These are phyloP conservation scores for Archips xylosteana DNA, from an alignment of 2,888 invertebrate species.

Conservation along the genomic window DNA sequence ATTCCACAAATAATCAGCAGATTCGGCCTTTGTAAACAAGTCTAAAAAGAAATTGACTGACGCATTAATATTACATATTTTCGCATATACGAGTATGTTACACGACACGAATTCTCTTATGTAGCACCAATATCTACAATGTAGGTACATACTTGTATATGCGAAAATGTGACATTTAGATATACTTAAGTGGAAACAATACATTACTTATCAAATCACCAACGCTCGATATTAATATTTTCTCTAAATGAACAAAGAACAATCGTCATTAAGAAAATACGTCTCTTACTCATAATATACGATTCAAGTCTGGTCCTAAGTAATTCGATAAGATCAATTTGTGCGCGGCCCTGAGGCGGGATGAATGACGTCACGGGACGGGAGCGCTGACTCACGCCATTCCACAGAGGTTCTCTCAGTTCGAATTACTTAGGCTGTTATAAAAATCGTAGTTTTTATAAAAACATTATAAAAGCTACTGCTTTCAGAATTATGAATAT, in stretches of 20 bases:
- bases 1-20: background rate
- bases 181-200: background rate
- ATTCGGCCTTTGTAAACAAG: background rate
- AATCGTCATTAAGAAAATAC: background rate
- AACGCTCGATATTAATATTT: background rate
- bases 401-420: constrained; percentile 48
- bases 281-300: constrained; percentile 24
- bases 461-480: background rate
- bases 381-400: constrained; percentile 61
- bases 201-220: background rate
- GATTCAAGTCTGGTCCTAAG: constrained; percentile 20
- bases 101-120: too few species aligned
- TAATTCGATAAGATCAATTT: constrained; percentile 49
- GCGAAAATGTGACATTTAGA: constrained; percentile 1
- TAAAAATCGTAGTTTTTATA: background rate
- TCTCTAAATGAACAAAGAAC: background rate
- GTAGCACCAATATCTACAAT: background rate
- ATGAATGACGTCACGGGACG: constrained; percentile 62
- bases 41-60: background rate
- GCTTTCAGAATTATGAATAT: background rate
- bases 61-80: too few species aligned
- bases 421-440: constrained; percentile 2
- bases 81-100: too few species aligned
- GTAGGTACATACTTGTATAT: background rate
- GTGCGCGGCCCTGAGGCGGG: constrained; percentile 43